Evolutionary conservation across 2,113 vertebrate species (phyloP).

Genomic region (Peucedramus taeniatus): DNA sequence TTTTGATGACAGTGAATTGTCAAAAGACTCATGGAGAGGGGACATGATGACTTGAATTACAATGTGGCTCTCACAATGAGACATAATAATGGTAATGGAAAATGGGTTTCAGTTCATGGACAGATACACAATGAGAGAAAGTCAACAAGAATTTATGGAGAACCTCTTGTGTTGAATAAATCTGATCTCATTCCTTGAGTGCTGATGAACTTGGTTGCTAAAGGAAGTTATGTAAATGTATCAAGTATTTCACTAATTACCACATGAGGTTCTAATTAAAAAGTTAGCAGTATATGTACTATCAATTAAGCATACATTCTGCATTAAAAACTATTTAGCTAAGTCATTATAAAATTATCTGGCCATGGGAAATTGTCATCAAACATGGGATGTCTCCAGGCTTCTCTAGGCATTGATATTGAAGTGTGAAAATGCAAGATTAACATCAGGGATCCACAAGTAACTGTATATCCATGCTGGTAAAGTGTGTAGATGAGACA

Average conservation of each 20-base stretch:
- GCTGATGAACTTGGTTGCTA: background rate
- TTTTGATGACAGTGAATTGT: background rate
- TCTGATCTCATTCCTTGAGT: background rate
- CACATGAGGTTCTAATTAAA: slow-evolving; percentile 1
- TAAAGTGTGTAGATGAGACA: background rate
- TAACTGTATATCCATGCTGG: background rate
- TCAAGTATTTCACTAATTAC: slow-evolving; percentile 22
- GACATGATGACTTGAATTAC: background rate
- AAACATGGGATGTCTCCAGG: background rate
- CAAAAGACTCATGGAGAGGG: background rate
- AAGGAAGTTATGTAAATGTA: slow-evolving; percentile 2
- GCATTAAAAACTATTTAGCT: slow-evolving; percentile 24
- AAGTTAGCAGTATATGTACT: background rate
- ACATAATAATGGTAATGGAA: background rate
- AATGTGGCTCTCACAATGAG: background rate
- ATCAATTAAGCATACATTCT: background rate
- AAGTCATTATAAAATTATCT: slow-evolving; percentile 32
- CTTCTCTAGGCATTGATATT: background rate
- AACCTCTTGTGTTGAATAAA: background rate
- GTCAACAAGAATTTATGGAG: background rate
- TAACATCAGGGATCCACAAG: background rate
- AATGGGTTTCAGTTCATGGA: background rate
- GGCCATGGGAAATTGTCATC: background rate
- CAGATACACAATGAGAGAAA: background rate
- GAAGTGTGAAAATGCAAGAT: background rate